Evolutionary conservation across 2,113 vertebrate species (phyloP), one percentile per base, ranked within the genome.

Genomic region (Corythaixoides concolor): DNA sequence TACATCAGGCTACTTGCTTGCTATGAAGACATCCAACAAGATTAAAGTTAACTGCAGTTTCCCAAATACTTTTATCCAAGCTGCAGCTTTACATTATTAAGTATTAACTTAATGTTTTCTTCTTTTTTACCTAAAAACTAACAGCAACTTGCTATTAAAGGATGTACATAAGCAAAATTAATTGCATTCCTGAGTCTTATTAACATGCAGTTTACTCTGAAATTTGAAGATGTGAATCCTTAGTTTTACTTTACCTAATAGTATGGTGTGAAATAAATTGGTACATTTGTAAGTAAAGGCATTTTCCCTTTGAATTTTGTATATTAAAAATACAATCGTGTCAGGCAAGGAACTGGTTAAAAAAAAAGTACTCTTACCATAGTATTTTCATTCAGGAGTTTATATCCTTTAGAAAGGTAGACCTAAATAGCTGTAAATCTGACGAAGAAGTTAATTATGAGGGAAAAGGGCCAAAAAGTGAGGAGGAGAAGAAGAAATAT

Each of bases 371-470:
- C 23, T 39, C 27, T 75, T 78, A 55, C 45, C 21, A 66, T 33
- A 62, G 77, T 93, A 68, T 94, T 97, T 98, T 96, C 88, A 90
- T 92, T 97, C 95, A 96, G 95, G 73, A 97, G 82, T 97, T 96
- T 89, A 88, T 93, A 73, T 93, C 35, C 41, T 90, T 84, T 85
- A 74, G 91, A 97, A 98, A 98, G 95, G 91, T 96, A 98, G 90
- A 96, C 93, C 96, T 97, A 97, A 97, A 96, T 94, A 97, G 94
- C 76, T 97, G 66, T 93, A 95, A 95, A 97, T 98, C 93, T 98
- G 96, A 97, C 56, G 30, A 94, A 94, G 85, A 92, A 96, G 94
- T 96, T 98, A 97, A 97, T 98, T 98, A 97, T 93, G 93, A 97
- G 90, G 90, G 94, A 91, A 89, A 91, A 92, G 92, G 91, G 92